phyloP scores from a whole-genome alignment of 2,113 vertebrate genomes.

The Ptyas mucosa region DNA sequence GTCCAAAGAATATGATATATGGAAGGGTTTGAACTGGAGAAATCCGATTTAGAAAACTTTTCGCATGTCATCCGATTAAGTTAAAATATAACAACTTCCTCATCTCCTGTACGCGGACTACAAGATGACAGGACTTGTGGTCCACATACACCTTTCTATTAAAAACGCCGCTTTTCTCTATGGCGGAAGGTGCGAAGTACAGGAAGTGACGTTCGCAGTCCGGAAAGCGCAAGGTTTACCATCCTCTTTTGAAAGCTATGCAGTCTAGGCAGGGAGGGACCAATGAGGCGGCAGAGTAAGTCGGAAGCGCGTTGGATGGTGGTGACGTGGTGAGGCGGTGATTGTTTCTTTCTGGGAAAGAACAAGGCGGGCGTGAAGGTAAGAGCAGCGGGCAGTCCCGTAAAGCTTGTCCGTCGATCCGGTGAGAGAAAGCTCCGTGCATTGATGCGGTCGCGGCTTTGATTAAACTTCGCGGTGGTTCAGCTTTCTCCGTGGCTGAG shows the following conservation, averaged over 20 bases:
- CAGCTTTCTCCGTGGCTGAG: neutral
- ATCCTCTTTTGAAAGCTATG: neutral
- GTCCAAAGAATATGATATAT: neutral
- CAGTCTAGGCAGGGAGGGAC: neutral
- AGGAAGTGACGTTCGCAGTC: neutral
- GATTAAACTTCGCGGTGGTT: too few relatives aligned
- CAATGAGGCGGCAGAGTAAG: neutral
- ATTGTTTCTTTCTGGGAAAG: neutral
- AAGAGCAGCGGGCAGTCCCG: neutral
- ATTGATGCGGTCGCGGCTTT: neutral
- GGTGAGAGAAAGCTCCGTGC: neutral
- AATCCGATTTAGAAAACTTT: neutral
- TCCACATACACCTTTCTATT: neutral
- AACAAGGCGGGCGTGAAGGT: neutral
- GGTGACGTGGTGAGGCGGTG: neutral
- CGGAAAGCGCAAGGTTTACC: neutral
- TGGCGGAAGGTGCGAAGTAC: neutral
- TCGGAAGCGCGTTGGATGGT: too few relatives aligned
- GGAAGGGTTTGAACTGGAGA: neutral
- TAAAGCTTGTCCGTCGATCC: too few relatives aligned
- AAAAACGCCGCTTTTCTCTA: neutral
- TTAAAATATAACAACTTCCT: neutral
- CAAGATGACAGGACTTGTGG: too few relatives aligned
- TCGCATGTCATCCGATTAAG: neutral
- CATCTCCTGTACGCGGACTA: neutral